phyloP scores from a whole-genome alignment of 2,113 vertebrate genomes.

The Andinoacara biseriatus region DNA sequence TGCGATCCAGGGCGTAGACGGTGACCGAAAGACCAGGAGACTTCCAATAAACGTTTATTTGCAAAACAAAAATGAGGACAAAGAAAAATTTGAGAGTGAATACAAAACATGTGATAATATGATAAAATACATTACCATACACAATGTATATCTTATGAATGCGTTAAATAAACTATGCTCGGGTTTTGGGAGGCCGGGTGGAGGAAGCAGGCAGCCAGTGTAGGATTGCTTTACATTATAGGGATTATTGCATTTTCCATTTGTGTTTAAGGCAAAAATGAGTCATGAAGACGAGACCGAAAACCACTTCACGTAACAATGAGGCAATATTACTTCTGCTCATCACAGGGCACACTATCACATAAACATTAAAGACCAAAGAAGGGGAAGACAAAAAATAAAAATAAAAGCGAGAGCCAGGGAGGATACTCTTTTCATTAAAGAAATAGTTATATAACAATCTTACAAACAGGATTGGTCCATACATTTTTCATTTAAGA shows the following conservation, averaged over 20 bases:
- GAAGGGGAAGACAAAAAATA: conserved; percentile 30
- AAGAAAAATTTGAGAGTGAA: conserved; percentile 65
- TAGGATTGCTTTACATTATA: conserved; percentile 60
- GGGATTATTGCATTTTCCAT: conserved; percentile 80
- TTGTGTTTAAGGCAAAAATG: conserved; percentile 74
- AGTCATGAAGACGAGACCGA: conserved; percentile 46
- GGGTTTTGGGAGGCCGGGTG: conserved; percentile 33
- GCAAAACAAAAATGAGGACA: conserved; percentile 77
- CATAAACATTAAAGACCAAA: conserved; percentile 64
- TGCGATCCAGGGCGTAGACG: neutral
- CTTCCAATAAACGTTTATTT: conserved; percentile 82
- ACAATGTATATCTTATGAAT: conserved; percentile 69
- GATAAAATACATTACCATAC: conserved; percentile 78
- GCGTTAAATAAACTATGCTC: conserved; percentile 72
- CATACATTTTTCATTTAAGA: conserved; percentile 63
- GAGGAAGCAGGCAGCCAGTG: conserved; percentile 52
- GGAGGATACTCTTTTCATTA: conserved; percentile 44
- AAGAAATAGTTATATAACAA: conserved; percentile 60
- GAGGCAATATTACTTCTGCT: conserved; percentile 59
- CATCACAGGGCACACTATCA: conserved; percentile 60
- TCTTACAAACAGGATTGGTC: conserved; percentile 76
- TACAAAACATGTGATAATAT: conserved; percentile 79
- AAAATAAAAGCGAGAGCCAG: neutral
- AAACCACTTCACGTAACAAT: conserved; percentile 69
- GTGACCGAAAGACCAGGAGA: neutral